Evolutionary conservation across 2,113 vertebrate genomes (phyloP).

Genomic region (Ageneiosus marmoratus): DNA sequence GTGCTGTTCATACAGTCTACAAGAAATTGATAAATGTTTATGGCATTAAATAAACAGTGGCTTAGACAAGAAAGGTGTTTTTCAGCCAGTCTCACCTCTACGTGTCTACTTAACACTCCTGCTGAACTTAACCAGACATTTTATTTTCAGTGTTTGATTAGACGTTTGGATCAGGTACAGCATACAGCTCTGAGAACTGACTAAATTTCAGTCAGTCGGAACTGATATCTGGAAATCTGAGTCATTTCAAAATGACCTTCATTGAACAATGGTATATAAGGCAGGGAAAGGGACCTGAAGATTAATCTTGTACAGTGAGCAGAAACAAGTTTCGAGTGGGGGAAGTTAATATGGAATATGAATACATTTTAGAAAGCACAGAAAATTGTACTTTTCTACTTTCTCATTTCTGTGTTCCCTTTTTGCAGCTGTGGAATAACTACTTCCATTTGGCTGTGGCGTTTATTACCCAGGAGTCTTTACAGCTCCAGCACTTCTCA

Average conservation of each 20-base stretch:
- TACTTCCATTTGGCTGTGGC: conserved; percentile 98
- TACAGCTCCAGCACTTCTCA: conserved; percentile 95
- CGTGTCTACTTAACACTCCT: not conserved
- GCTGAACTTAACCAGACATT: not conserved
- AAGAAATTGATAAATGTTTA: not conserved
- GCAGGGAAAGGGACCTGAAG: not conserved
- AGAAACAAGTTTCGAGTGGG: not conserved
- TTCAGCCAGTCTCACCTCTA: not conserved
- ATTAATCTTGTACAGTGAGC: not conserved
- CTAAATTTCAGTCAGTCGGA: too few relatives aligned
- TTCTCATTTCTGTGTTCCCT: conserved; percentile 10
- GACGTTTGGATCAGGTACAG: not conserved
- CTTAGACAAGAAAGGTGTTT: not conserved
- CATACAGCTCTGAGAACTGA: not conserved
- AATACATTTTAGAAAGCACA: not conserved
- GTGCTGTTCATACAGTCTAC: not conserved
- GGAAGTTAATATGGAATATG: not conserved
- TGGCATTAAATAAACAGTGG: not conserved
- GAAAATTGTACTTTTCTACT: not conserved
- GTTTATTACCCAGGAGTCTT: conserved; percentile 96
- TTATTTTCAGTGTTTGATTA: not conserved
- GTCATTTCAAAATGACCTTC: not conserved
- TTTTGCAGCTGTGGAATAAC: conserved; percentile 95
- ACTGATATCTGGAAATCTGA: not conserved
- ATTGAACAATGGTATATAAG: not conserved